These are phyloP conservation scores for Iguana delicatissima DNA, from an alignment of 2,797 vertebrate species.

Conservation along the genomic window DNA sequence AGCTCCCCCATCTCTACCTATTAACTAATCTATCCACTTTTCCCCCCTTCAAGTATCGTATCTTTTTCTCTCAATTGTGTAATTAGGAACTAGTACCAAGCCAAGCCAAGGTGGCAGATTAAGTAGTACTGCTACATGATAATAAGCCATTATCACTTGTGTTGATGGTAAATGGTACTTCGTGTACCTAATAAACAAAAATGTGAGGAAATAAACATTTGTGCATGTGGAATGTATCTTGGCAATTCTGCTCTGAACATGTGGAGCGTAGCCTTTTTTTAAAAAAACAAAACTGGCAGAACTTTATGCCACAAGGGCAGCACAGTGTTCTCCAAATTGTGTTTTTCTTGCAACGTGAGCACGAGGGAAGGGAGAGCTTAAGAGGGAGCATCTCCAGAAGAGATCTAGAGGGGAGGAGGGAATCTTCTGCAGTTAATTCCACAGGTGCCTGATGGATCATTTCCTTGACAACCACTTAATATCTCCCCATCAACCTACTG, in stretches of 20 bases:
- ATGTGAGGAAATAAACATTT: neutral
- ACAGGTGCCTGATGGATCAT: neutral
- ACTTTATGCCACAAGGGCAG: neutral
- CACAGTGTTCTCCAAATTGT: neutral
- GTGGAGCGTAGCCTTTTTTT: neutral
- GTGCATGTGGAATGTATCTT: no score
- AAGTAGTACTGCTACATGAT: neutral
- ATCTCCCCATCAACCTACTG: neutral
- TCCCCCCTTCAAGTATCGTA: neutral
- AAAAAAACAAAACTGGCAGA: neutral
- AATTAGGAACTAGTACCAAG: neutral
- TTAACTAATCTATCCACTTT: neutral
- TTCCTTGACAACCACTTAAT: fast-evolving
- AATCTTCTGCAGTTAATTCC: neutral
- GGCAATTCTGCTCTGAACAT: neutral
- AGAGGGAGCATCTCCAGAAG: neutral
- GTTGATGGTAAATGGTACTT: neutral
- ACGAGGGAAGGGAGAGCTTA: neutral
- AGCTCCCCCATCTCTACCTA: no score
- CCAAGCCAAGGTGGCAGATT: neutral
- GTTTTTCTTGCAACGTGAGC: no score
- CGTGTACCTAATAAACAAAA: neutral
- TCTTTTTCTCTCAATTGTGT: neutral
- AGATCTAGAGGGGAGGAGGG: neutral
- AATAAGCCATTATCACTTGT: neutral